Base-by-base conservation (phyloP, 2,797 vertebrate genomes). In the Falco berigora region DNA sequence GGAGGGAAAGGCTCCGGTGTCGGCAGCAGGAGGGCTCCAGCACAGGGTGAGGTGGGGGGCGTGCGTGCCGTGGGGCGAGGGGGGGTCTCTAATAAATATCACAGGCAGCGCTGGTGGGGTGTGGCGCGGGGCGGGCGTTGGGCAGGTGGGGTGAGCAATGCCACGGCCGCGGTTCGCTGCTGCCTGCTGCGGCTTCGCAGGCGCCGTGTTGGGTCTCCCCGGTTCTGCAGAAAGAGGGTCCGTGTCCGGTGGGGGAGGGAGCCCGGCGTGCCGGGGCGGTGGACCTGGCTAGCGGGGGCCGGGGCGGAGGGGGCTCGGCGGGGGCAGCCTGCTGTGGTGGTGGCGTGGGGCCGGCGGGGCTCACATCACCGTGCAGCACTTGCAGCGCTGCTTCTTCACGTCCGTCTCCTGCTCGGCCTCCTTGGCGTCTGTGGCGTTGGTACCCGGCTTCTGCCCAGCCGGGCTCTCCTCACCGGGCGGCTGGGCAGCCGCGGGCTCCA, bases 341-440 rank as follows among this genome's bases (percentile, higher is more conserved):
- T 5, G 58, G 86, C 49, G 9, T 14, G 28, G 32, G 77, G 90
- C 95, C 62, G 3, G 78, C 14, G 62, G 30, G 22, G 17, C 91
- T 99, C 98, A 99, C 99, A 99, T 99, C 97, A 99, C 97, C 10
- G 98, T 98, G 98, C 99, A 99, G 97, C 99, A 99, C 96, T 99
- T 99, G 98, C 99, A 99, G 71, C 98, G 98, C 97, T 99, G 99
- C 98, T 99, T 99, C 98, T 98, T 99, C 97, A 98, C 96, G 91
- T 98, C 98, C 12, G 98, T 98, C 90, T 98, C 98, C 93, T 98
- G 98, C 87, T 98, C 84, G 13, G 97, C 97, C 49, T 92, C 97
- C 83, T 98, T 96, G 36, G 96, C 80, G 4, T 98, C 98, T 14
- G 94, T 94, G 90, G 96, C 47, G 42, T 97, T 96, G 42, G 98